phyloP scores from a whole-genome alignment of 2,797 vertebrate genomes.

The Spatula versicolor region DNA sequence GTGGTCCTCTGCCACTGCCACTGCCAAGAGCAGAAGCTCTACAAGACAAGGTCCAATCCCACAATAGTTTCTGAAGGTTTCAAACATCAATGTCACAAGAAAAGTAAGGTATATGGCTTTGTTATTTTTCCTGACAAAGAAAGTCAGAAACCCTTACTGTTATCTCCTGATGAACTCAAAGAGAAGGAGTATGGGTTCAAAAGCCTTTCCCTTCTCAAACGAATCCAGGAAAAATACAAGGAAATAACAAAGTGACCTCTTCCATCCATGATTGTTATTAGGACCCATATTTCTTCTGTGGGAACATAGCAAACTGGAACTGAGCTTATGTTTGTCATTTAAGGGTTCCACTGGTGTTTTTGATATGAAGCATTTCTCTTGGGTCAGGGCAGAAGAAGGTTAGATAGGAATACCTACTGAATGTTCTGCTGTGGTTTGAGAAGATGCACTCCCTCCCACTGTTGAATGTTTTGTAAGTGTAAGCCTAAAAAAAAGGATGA shows the following conservation, averaged over 20 bases:
- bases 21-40: not conserved
- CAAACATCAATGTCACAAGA: not conserved
- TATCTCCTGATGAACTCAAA: not conserved
- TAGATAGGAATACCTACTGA: not conserved
- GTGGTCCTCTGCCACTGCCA: not conserved
- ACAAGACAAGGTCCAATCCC: not conserved
- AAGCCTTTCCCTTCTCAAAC: not conserved
- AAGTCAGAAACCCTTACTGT: not conserved
- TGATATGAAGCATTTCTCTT: not conserved
- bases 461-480: not conserved
- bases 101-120: not conserved
- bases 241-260: not conserved
- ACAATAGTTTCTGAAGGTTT: not conserved
- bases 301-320: not conserved
- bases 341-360: not conserved
- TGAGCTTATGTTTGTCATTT: not conserved
- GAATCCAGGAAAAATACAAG: not conserved
- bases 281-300: not conserved
- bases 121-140: not conserved
- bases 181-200: not conserved
- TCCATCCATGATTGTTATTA: not conserved
- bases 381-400: not conserved
- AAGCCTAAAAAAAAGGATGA: not conserved
- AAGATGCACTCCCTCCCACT: not conserved
- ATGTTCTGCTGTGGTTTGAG: not conserved